Evolutionary conservation across 2,797 vertebrate species (phyloP).

Genomic region (Phalanger gymnotis): DNA sequence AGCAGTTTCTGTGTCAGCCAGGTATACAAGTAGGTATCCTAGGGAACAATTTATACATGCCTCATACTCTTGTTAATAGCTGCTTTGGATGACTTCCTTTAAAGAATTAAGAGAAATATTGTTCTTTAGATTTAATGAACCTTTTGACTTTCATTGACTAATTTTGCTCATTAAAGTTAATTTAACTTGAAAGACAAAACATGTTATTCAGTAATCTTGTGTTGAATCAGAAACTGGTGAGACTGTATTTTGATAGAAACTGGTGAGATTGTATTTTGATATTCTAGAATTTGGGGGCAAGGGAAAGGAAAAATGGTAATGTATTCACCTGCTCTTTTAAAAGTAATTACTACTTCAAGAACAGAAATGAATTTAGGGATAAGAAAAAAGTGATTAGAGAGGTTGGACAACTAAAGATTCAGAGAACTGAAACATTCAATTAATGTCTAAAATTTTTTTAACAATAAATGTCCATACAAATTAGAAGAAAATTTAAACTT

Average conservation of each 20-base stretch:
- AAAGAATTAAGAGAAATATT: constrained; percentile 65
- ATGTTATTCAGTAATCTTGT: constrained; percentile 26
- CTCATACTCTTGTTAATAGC: constrained; percentile 73
- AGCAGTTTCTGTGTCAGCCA: constrained; percentile 69
- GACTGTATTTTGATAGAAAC: constrained; percentile 41
- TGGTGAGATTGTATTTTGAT: constrained; percentile 30
- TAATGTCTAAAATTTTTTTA: not conserved
- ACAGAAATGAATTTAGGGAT: constrained; percentile 44
- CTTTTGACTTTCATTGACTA: constrained; percentile 59
- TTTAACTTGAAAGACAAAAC: constrained; percentile 49
- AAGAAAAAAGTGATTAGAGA: not conserved
- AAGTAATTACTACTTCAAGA: not conserved
- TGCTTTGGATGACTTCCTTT: constrained; percentile 73
- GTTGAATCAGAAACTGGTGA: constrained; percentile 41
- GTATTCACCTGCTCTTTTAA: constrained; percentile 48
- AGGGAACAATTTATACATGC: constrained; percentile 74
- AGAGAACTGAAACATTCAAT: not conserved
- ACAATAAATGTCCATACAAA: constrained; percentile 14
- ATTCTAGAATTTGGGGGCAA: constrained; percentile 45
- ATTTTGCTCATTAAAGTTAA: constrained; percentile 61
- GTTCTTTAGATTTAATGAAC: constrained; percentile 69
- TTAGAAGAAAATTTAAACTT: constrained; percentile 13
- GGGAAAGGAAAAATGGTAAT: not conserved
- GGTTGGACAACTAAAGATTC: not conserved
- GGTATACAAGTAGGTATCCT: constrained; percentile 68